Conservation (phyloP, 2,888 invertebrate genomes). For the Antheraea yamamai region DNA sequence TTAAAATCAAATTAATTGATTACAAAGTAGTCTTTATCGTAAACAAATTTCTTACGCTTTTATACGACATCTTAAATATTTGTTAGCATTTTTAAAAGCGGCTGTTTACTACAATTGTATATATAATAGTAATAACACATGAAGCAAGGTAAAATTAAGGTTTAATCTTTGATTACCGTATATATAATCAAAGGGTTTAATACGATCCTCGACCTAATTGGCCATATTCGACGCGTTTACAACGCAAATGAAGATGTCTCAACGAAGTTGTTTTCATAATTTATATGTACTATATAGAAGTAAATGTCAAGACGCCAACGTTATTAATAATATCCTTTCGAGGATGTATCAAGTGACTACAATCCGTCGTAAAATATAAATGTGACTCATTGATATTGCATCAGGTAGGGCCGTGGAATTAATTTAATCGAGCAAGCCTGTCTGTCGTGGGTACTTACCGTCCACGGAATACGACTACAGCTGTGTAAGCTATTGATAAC, state of each 20-base stretch:
- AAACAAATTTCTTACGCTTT: background rate
- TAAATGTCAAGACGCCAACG: background rate
- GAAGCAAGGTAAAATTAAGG: background rate
- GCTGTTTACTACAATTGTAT: background rate
- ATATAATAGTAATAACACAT: background rate
- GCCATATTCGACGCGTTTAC: background rate
- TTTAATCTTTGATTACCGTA: background rate
- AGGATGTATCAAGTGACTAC: conserved; percentile 31
- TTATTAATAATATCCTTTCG: conserved; percentile 17
- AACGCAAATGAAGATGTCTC: background rate
- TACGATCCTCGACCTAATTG: background rate
- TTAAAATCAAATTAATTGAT: background rate
- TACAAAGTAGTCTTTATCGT: background rate
- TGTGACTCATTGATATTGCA: conserved; percentile 49
- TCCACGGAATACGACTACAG: conserved; percentile 42
- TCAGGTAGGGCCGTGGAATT: conserved; percentile 53
- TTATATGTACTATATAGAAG: background rate
- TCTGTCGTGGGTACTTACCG: conserved; percentile 37
- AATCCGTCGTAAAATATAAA: conserved; percentile 25
- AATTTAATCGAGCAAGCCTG: conserved; percentile 54
- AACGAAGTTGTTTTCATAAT: background rate
- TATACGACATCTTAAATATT: background rate
- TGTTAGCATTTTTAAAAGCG: too few relatives aligned
- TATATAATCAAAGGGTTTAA: background rate
- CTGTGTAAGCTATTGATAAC: conserved; percentile 69